A percentile compares a stretch with the other conserved stretches of the same genome.
Conservation (phyloP, 2,797 vertebrate species). For the Rhyacichthys aspro region DNA sequence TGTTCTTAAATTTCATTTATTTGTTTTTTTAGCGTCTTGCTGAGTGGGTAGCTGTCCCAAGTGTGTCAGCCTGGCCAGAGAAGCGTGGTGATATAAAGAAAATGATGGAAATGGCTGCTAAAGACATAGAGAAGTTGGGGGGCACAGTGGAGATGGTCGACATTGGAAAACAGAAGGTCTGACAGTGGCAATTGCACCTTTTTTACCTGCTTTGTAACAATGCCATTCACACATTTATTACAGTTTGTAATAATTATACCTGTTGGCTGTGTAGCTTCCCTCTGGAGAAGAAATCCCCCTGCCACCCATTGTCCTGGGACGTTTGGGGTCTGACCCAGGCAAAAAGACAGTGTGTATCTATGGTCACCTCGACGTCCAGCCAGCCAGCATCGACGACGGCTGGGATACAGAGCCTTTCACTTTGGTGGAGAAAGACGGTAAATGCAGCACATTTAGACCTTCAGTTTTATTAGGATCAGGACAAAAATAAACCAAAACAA, state of each 20-base stretch:
- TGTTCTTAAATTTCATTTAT: neutral
- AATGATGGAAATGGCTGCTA: slow-evolving; percentile 93
- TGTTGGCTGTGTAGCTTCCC: slow-evolving; percentile 78
- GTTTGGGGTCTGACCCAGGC: slow-evolving; percentile 86
- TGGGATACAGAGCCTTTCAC: slow-evolving; percentile 97
- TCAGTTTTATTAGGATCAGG: neutral
- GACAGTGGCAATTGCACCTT: neutral
- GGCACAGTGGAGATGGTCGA: slow-evolving; percentile 88
- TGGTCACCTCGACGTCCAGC: slow-evolving; percentile 96
- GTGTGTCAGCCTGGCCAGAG: slow-evolving; percentile 94
- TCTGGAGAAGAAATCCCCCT: slow-evolving; percentile 90
- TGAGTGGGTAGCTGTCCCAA: slow-evolving; percentile 93
- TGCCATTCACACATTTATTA: too few relatives aligned
- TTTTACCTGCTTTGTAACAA: neutral
- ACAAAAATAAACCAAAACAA: too few relatives aligned
- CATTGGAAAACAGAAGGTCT: slow-evolving; percentile 89
- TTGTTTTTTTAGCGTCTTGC: slow-evolving; percentile 81
- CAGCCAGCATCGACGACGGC: slow-evolving; percentile 88
- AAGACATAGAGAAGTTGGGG: slow-evolving; percentile 88
- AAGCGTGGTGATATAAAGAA: slow-evolving; percentile 89
- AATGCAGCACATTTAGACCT: slow-evolving; percentile 29
- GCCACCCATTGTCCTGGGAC: slow-evolving; percentile 90
- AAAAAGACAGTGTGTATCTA: slow-evolving; percentile 98
- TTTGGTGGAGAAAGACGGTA: slow-evolving; percentile 92
- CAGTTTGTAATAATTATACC: neutral